These are phyloP conservation scores for Pelodytes ibericus DNA, from an alignment of 2,797 vertebrate species.

Conservation along the genomic window DNA sequence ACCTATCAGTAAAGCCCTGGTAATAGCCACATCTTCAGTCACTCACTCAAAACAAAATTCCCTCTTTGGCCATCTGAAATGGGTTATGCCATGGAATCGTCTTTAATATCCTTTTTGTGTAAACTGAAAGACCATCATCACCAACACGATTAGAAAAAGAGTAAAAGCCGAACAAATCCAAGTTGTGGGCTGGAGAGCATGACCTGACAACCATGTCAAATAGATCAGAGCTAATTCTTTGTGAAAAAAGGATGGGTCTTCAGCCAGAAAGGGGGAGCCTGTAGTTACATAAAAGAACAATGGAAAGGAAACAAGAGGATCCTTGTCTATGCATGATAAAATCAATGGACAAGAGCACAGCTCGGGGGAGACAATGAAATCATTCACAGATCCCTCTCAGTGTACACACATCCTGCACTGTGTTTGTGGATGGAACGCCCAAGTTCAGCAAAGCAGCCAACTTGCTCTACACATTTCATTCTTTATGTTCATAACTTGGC, in stretches of 20 bases:
- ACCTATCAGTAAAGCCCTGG: too few relatives aligned
- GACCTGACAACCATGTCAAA: slow-evolving; percentile 54
- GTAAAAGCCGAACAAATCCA: slow-evolving; percentile 52
- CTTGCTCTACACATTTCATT: slow-evolving; percentile 42
- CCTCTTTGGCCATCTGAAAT: too few relatives aligned
- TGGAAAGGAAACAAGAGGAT: slow-evolving; percentile 41
- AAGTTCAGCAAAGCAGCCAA: slow-evolving; percentile 36
- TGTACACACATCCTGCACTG: slow-evolving; percentile 53
- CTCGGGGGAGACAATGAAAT: slow-evolving; percentile 38
- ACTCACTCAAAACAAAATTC: too few relatives aligned
- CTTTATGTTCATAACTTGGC: slow-evolving; percentile 31
- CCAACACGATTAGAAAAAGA: slow-evolving; percentile 45
- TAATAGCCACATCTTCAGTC: too few relatives aligned
- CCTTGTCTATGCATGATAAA: slow-evolving; percentile 50
- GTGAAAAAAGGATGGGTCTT: slow-evolving; percentile 43
- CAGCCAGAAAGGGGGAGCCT: slow-evolving; percentile 36
- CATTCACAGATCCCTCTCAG: slow-evolving; percentile 47
- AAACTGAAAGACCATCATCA: slow-evolving; percentile 28
- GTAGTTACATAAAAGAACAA: slow-evolving; percentile 55
- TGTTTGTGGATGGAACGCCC: slow-evolving; percentile 52
- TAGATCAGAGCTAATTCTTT: slow-evolving; percentile 50
- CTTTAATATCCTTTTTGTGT: slow-evolving; percentile 22
- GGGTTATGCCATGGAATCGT: slow-evolving; percentile 1
- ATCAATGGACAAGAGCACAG: slow-evolving; percentile 52
- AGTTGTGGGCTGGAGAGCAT: slow-evolving; percentile 44